Conservation (phyloP, 2,888 invertebrate species). For the Caenorhabditis zanzibari region DNA sequence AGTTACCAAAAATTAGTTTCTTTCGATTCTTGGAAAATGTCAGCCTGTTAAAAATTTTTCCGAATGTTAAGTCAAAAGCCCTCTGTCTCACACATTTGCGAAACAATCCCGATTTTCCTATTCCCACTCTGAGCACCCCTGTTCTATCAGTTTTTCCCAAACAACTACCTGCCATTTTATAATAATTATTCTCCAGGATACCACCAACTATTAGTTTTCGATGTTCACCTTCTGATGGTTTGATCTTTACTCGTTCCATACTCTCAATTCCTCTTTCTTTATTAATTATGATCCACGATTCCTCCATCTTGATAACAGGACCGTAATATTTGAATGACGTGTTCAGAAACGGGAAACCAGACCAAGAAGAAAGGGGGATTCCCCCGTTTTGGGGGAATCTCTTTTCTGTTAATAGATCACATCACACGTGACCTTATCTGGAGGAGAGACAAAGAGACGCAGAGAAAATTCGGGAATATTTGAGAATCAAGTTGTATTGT, state of each 20-base stretch:
- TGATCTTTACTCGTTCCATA: constrained; percentile 41
- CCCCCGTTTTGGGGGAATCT: constrained; percentile 47
- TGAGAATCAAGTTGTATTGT: constrained; percentile 9
- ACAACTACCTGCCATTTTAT: not conserved
- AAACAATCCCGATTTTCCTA: no score
- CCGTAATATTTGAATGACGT: constrained; percentile 38
- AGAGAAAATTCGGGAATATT: constrained; percentile 28
- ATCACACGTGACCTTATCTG: constrained; percentile 41
- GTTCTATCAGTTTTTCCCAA: not conserved
- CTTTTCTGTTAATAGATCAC: not conserved
- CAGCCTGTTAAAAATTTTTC: no score
- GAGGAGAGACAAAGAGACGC: constrained; percentile 16
- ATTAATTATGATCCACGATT: constrained; percentile 14
- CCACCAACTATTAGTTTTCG: not conserved
- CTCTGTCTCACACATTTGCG: no score
- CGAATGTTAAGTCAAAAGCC: no score
- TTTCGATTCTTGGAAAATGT: no score
- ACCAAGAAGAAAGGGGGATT: constrained; percentile 10
- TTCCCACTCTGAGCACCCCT: no score
- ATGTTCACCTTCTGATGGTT: constrained; percentile 32
- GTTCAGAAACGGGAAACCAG: constrained; percentile 20
- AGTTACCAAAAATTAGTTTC: no score
- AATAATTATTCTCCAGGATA: not conserved
- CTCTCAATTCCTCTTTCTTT: constrained; percentile 3
- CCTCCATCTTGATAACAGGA: constrained; percentile 39